These are phyloP conservation scores for Carlito syrichta DNA, from an alignment of 2,113 vertebrate species.

Conservation along the genomic window DNA sequence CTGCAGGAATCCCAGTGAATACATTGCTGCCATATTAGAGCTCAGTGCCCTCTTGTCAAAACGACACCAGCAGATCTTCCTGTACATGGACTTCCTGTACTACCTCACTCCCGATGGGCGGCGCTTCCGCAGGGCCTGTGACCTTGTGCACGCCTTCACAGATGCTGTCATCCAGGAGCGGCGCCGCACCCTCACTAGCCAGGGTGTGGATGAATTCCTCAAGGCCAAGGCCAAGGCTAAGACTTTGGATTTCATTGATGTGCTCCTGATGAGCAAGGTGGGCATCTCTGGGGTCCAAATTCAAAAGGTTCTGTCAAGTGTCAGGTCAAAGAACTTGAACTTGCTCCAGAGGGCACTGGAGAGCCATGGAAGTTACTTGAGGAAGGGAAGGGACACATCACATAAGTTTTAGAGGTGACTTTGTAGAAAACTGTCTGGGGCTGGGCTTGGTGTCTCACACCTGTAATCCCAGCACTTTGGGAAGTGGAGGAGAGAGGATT, in stretches of 20 bases:
- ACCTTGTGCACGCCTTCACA: conserved; percentile 87
- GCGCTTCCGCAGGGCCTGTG: conserved; percentile 81
- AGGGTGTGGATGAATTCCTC: conserved; percentile 61
- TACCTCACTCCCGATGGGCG: conserved; percentile 78
- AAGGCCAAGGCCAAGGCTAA: conserved; percentile 72
- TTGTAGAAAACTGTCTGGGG: neutral
- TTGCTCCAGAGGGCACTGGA: neutral
- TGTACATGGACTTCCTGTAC: conserved; percentile 86
- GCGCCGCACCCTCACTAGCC: conserved; percentile 55
- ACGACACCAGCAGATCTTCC: conserved; percentile 67
- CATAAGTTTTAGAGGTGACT: neutral
- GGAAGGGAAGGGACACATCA: neutral
- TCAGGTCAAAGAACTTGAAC: neutral
- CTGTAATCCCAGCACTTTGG: too few species aligned
- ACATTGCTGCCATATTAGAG: conserved; percentile 87
- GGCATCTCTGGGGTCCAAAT: neutral
- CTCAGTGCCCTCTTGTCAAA: conserved; percentile 84
- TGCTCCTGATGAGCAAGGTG: conserved; percentile 89
- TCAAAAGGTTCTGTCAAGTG: neutral
- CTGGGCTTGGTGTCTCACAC: too few species aligned
- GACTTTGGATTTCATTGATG: conserved; percentile 88
- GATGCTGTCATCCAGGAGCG: conserved; percentile 80
- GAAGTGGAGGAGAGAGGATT: too few species aligned
- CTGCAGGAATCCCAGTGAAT: conserved; percentile 82
- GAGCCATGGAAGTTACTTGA: neutral